A percentile compares a stretch with the other conserved stretches of the same genome.
These are phyloP conservation scores for Thymelicus lineola DNA, from an alignment of 2,888 invertebrate genomes.

Conservation along the genomic window DNA sequence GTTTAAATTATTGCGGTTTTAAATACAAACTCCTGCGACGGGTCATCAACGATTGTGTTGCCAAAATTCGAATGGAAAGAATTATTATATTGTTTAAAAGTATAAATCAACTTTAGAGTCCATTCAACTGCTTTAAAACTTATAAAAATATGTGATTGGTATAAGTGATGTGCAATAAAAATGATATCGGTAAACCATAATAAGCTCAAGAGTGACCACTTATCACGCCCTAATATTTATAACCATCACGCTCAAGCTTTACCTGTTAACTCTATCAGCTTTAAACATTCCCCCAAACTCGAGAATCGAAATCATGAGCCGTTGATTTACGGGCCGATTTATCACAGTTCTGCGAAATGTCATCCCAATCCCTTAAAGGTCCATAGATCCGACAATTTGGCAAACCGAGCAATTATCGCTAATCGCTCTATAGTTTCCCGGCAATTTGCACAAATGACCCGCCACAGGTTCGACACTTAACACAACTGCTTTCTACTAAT, in stretches of 20 bases:
- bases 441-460: slow-evolving; percentile 72
- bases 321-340: slow-evolving; percentile 41
- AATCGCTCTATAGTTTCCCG: slow-evolving; percentile 70
- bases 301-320: slow-evolving; percentile 10
- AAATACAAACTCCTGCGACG: not conserved
- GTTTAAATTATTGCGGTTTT: not conserved
- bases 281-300: not conserved
- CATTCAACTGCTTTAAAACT: no score
- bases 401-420: slow-evolving; percentile 71
- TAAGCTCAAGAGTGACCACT: no score
- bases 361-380: slow-evolving; percentile 45
- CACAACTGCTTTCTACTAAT: slow-evolving; percentile 65
- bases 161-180: no score
- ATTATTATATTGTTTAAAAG: not conserved
- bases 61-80: not conserved
- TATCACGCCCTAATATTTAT: no score
- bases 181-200: no score
- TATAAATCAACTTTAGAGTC: no score
- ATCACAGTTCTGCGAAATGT: slow-evolving; percentile 38
- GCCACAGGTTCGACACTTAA: slow-evolving; percentile 56
- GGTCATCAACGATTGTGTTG: not conserved
- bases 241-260: no score
- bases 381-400: slow-evolving; percentile 65
- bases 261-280: not conserved
- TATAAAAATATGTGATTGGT: no score